Evolutionary conservation across 2,797 vertebrate genomes (phyloP).

Genomic region (Malurus leucopterus): DNA sequence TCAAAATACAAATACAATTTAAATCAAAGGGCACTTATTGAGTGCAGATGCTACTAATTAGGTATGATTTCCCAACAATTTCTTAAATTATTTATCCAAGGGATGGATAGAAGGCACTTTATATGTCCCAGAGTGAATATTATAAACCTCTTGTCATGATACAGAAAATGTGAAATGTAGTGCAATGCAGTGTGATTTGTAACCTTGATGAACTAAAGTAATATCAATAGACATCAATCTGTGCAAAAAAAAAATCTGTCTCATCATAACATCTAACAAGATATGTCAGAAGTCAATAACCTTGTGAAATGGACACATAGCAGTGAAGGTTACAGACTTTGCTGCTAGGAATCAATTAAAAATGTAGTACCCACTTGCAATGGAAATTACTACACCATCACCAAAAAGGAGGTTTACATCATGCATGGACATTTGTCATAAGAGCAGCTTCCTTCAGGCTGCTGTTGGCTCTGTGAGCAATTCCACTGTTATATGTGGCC

Average conservation of each 20-base stretch:
- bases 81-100: conserved; percentile 67
- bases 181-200: conserved; percentile 40
- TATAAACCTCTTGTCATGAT: conserved; percentile 40
- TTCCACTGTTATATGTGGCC: not conserved
- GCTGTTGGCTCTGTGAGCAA: not conserved
- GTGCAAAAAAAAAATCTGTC: conserved; percentile 24
- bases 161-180: conserved; percentile 44
- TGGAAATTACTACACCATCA: conserved; percentile 21
- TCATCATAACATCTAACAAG: conserved; percentile 35
- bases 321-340: conserved; percentile 44
- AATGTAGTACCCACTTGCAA: conserved; percentile 34
- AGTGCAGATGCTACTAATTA: conserved; percentile 58
- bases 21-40: conserved; percentile 62
- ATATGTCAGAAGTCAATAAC: conserved; percentile 40
- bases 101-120: conserved; percentile 37
- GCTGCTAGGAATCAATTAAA: conserved; percentile 60
- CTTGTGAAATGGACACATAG: conserved; percentile 44
- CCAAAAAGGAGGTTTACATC: conserved; percentile 24
- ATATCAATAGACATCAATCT: conserved; percentile 62
- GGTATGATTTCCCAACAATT: conserved; percentile 57
- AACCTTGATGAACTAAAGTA: conserved; percentile 58
- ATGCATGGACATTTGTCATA: not conserved
- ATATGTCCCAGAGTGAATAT: conserved; percentile 43
- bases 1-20: conserved; percentile 65
- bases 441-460: not conserved